Base-by-base conservation (phyloP, 2,113 vertebrate genomes). In the Ovibos moschatus region DNA sequence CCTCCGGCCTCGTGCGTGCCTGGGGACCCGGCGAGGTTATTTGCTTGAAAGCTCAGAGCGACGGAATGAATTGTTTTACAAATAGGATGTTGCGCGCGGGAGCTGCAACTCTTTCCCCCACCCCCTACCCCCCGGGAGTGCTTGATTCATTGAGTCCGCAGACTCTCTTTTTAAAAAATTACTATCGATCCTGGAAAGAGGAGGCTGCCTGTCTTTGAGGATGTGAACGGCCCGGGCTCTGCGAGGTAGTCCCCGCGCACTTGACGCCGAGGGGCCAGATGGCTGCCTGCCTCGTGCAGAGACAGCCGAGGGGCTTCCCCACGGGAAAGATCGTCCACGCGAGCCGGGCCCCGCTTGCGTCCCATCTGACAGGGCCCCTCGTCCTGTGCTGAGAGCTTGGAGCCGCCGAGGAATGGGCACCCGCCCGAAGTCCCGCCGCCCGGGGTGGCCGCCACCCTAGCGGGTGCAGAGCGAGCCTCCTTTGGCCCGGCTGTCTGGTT, bases 51-150 rank as follows among this genome's bases (percentile, higher is more conserved):
- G 86, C 71, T n/a, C 21, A 3, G 50, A 45, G 50, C 55, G 28
- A n/a, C 84, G 78, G 86, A 94, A 81, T 93, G 97, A 97, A 97
- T 93, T 92, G 94, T 94, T 97, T 89, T 82, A 74, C 76, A 96
- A 43, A 88, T 64, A 36, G 88, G 43, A 40, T 25, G 92, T 87
- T 67, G 89, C 95, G 55, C 71, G 45, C 64, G 62, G 87, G 89
- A 83, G 94, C 95, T 27, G 47, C 92, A 9, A 6, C 57, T 53
- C 62, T 27, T 27, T 11, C 45, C 45, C 50, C 50, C 50, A 1
- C 50, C 50, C 12, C 25, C 25, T 10, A 5, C 11, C 58, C 74
- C 95, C 19, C 0, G 94, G 89, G 96, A 95, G 92, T 10, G 90
- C 62, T 83, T 94, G 95, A 81, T 96, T 96, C 97, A 60, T 74